Conservation (phyloP, 2,113 vertebrate species). For the Arothron firmamentum region DNA sequence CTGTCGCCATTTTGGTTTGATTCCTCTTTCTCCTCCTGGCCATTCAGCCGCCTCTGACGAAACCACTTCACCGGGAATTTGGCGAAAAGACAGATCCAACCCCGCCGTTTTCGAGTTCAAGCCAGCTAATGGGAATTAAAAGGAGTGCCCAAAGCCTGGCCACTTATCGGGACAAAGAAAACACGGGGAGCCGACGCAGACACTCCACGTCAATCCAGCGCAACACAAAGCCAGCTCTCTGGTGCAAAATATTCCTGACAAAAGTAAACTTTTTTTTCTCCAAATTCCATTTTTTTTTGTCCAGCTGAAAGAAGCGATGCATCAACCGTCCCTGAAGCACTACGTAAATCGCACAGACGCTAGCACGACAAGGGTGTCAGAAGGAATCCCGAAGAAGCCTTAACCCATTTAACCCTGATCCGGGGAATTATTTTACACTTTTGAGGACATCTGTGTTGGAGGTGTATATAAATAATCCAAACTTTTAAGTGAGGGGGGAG, state of each 20-base stretch:
- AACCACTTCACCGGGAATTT: constrained; percentile 42
- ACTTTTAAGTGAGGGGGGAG: too few relatives aligned
- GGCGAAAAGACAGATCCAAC: constrained; percentile 42
- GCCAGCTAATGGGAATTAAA: constrained; percentile 66
- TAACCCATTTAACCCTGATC: too few relatives aligned
- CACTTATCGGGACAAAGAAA: constrained; percentile 63
- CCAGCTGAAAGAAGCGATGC: too few relatives aligned
- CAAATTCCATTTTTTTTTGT: too few relatives aligned
- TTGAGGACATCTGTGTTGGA: too few relatives aligned
- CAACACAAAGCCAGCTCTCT: constrained; percentile 11
- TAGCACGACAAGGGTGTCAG: too few relatives aligned
- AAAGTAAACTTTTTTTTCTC: neutral
- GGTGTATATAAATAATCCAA: too few relatives aligned
- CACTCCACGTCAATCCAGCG: constrained; percentile 44
- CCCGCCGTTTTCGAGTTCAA: constrained; percentile 34
- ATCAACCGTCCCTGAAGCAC: too few relatives aligned
- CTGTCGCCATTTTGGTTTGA: constrained; percentile 38
- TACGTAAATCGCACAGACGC: too few relatives aligned
- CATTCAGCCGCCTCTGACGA: constrained; percentile 48
- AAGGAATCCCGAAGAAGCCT: too few relatives aligned
- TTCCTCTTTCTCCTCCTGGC: constrained; percentile 26
- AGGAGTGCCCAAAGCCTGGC: constrained; percentile 59
- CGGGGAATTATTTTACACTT: too few relatives aligned
- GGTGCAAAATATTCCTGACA: neutral
- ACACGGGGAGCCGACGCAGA: constrained; percentile 37